phyloP scores from a whole-genome alignment of 2,888 invertebrate species.

The Pseudanteris insignis region DNA sequence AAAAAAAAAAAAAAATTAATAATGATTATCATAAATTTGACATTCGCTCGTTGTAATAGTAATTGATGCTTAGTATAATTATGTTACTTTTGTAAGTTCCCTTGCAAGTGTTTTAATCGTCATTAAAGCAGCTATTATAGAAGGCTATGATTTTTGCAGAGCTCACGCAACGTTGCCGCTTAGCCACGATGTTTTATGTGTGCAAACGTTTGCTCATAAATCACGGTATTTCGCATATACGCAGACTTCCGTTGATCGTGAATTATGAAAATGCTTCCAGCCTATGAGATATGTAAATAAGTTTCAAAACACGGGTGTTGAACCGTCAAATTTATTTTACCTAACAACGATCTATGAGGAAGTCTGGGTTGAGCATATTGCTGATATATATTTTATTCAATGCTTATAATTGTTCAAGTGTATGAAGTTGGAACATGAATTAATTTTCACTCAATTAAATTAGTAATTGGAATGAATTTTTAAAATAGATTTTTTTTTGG shows the following conservation, averaged over 20 bases:
- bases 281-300: no score
- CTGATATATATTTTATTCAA: conserved; percentile 16
- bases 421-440: conserved; percentile 34
- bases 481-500: no score
- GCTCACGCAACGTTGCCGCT: conserved; percentile 33
- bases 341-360: conserved; percentile 24
- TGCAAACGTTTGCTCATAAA: conserved; percentile 27
- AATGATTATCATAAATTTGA: no score
- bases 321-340: no score
- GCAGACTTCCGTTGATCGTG: conserved; percentile 1
- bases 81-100: conserved; percentile 29
- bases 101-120: conserved; percentile 34
- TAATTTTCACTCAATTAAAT: no score
- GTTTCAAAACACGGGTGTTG: no score
- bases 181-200: conserved; percentile 39
- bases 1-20: no score
- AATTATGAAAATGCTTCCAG: no score
- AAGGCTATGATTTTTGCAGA: conserved; percentile 23
- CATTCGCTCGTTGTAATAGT: no score
- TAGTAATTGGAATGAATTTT: no score
- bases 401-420: conserved; percentile 41
- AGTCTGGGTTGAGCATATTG: conserved; percentile 13
- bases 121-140: conserved; percentile 35
- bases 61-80: conserved; percentile 8
- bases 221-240: conserved; percentile 29